Evolutionary conservation across 2,797 vertebrate genomes (phyloP).

Genomic region (Rhinoraja longicauda): DNA sequence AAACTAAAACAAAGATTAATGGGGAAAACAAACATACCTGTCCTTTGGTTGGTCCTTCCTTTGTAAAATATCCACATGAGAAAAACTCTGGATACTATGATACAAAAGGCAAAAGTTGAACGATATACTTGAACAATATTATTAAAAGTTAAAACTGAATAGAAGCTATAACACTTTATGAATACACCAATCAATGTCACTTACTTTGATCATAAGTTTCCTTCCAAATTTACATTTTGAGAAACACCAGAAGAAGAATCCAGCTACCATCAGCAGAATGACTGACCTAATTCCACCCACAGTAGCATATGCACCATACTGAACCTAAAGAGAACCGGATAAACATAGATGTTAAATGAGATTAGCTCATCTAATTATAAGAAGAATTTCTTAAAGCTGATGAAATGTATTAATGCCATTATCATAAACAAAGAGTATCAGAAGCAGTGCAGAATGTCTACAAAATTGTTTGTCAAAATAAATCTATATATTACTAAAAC

Average conservation of each 20-base stretch:
- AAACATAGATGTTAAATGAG: background rate
- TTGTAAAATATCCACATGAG: conserved; percentile 81
- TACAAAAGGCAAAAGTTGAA: conserved; percentile 17
- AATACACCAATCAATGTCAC: conserved; percentile 37
- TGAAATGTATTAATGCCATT: background rate
- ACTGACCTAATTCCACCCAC: conserved; percentile 71
- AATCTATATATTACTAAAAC: too few relatives aligned
- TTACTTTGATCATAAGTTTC: conserved; percentile 83
- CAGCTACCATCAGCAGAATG: conserved; percentile 79
- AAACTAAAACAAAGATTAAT: background rate
- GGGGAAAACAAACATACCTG: conserved; percentile 65
- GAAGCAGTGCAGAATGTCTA: background rate
- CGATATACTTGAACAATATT: conserved; percentile 23
- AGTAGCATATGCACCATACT: conserved; percentile 75
- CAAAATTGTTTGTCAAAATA: background rate
- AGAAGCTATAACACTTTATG: background rate
- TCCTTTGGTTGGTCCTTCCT: conserved; percentile 80
- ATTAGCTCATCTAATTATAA: background rate
- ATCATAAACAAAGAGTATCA: background rate
- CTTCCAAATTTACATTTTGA: conserved; percentile 81
- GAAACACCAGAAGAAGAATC: conserved; percentile 79
- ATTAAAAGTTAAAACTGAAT: conserved; percentile 31
- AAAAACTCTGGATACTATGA: conserved; percentile 83
- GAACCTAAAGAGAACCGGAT: conserved; percentile 63
- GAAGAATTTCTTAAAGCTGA: background rate